Conservation (phyloP, 1,140 invertebrate genomes). For the Tribolium castaneum region DNA sequence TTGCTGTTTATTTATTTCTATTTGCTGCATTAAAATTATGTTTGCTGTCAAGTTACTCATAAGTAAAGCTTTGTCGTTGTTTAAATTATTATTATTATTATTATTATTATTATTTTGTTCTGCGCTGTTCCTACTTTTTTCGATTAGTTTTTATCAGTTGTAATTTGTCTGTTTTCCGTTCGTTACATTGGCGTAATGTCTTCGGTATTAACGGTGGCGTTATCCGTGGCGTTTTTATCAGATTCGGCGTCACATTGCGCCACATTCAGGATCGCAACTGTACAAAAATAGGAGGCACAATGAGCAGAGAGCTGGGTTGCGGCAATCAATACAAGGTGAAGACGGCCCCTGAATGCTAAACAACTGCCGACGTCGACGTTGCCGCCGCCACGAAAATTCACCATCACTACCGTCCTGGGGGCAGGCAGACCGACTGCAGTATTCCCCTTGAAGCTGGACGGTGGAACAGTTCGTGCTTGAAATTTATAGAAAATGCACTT, state of each 20-base stretch:
- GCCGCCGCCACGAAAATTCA: constrained; percentile 37
- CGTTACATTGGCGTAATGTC: neutral
- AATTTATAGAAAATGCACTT: constrained; percentile 22
- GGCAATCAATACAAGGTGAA: constrained; percentile 61
- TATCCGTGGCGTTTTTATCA: constrained; percentile 22
- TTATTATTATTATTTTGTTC: too few species aligned
- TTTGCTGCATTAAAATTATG: too few species aligned
- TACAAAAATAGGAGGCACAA: constrained; percentile 40
- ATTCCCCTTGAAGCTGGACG: constrained; percentile 24
- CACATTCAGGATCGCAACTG: constrained; percentile 42
- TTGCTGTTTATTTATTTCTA: too few species aligned
- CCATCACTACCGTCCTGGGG: constrained; percentile 37
- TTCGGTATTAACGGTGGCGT: constrained; percentile 3
- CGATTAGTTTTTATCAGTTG: neutral
- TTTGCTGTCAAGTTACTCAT: too few species aligned
- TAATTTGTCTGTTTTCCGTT: neutral
- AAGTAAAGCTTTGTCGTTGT: too few species aligned
- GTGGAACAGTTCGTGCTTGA: constrained; percentile 15
- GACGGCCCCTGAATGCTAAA: constrained; percentile 58
- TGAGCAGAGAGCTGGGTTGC: constrained; percentile 50
- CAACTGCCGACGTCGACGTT: constrained; percentile 48
- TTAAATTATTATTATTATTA: too few species aligned
- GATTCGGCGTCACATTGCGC: constrained; percentile 31
- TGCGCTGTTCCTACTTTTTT: too few species aligned
- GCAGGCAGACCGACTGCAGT: constrained; percentile 20